A percentile compares a stretch with the other conserved stretches of the same genome.
Evolutionary conservation across 2,797 vertebrate species (phyloP).

Genomic region (Pteronotus mesoamericanus): DNA sequence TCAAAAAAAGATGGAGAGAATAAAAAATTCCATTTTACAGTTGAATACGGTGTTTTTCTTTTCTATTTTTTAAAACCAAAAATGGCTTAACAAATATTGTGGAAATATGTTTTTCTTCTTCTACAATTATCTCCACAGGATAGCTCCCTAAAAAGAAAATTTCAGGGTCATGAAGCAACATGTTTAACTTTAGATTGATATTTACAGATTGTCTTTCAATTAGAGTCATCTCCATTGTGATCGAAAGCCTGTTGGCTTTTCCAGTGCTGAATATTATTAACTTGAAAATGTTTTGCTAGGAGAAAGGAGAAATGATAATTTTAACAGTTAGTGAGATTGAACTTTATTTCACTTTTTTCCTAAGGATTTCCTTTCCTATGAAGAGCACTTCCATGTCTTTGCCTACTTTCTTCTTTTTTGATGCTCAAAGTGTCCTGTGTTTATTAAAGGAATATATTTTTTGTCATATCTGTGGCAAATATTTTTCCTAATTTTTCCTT

Average conservation of each 20-base stretch:
- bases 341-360: not conserved
- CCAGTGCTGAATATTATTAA: not conserved
- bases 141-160: not conserved
- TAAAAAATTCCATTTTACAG: not conserved
- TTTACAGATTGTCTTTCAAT: not conserved
- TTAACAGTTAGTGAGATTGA: not conserved
- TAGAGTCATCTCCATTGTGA: not conserved
- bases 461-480: not conserved
- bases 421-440: not conserved
- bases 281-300: not conserved
- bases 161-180: not conserved
- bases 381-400: not conserved
- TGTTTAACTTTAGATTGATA: not conserved
- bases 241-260: not conserved
- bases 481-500: not conserved
- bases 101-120: not conserved
- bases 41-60: not conserved
- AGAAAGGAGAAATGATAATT: not conserved
- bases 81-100: not conserved
- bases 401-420: not conserved
- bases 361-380: not conserved
- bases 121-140: not conserved
- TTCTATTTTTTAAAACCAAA: not conserved
- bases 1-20: not conserved
- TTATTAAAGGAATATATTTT: not conserved